phyloP scores from a whole-genome alignment of 2,113 vertebrate species.

The Spermophilus dauricus region DNA sequence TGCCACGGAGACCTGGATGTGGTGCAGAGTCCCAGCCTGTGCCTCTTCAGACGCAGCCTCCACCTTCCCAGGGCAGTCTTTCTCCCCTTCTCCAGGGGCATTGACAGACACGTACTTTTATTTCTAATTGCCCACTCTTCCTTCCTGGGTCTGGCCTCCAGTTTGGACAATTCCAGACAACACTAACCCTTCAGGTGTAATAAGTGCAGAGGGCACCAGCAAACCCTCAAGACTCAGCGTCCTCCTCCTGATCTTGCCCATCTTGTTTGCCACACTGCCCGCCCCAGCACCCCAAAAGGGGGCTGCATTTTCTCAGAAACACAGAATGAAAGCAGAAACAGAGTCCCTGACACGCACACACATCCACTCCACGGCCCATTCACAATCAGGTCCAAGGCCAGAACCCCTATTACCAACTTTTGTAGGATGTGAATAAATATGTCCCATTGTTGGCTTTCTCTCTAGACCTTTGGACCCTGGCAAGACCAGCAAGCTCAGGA shows the following conservation, averaged over 20 bases:
- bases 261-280: accelerated
- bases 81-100: too few relatives aligned
- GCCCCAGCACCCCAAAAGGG: neutral
- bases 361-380: accelerated
- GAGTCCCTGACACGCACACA: too few relatives aligned
- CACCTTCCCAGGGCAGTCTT: too few relatives aligned
- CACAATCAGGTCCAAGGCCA: accelerated
- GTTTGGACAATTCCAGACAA: neutral
- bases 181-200: accelerated
- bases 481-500: neutral
- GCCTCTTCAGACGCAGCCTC: neutral
- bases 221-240: accelerated
- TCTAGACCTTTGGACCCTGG: neutral
- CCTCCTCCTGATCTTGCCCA: neutral
- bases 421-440: neutral
- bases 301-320: neutral
- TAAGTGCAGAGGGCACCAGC: neutral
- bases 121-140: accelerated
- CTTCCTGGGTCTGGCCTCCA: neutral
- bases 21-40: accelerated
- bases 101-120: accelerated
- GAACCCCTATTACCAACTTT: accelerated
- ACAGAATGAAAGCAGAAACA: neutral
- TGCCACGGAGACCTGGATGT: accelerated
- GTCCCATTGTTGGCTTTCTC: neutral